Evolutionary conservation across 2,888 invertebrate genomes (phyloP), one percentile per base, ranked within the genome.

Genomic region (Neocrepidodera transversa): DNA sequence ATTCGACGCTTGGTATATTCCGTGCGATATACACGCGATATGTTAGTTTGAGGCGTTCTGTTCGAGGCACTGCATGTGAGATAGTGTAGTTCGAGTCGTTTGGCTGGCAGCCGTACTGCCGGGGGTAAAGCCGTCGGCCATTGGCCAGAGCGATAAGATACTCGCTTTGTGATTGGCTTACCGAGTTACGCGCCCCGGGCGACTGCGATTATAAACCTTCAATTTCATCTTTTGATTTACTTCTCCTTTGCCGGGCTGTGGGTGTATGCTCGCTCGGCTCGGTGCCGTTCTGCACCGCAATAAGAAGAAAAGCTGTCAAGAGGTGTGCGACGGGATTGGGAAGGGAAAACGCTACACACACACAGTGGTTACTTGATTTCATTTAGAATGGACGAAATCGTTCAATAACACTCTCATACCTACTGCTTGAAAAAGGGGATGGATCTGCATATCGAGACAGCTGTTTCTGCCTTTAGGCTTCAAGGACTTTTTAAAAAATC

Each of bases 41-140:
- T 62, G 66, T 65, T 61, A 59, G 65, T 74, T 68, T 74, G 68
- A 73, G 76, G 76, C 75, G 72, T 56, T 52, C 47, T 70, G 73
- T 74, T 75, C 66, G 69, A 74, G 76, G 76, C 76, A 76, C 75
- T 76, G 74, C 70, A 72, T 73, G 68, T 35, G 66, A 70, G 70
- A 67, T 65, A 66, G 68, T 65, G 63, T 3, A 70, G 71, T 71
- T 69, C 63, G 58, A 74, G 74, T 74, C 76, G 76, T 70, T 76
- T 76, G 75, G 77, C 75, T 72, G 76, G 74, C 69, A 68, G 51
- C 65, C 68, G 70, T 68, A 72, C 74, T 65, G 78, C 76, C 76
- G 78, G 79, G 76, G 77, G 76, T 72, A 75, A 75, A 74, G 75
- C 78, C 76, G 70, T 73, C 77, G 79, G 79, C 78, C 78, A 79